Conservation (phyloP, 2,797 vertebrate species). For the Muscicapa comitata region DNA sequence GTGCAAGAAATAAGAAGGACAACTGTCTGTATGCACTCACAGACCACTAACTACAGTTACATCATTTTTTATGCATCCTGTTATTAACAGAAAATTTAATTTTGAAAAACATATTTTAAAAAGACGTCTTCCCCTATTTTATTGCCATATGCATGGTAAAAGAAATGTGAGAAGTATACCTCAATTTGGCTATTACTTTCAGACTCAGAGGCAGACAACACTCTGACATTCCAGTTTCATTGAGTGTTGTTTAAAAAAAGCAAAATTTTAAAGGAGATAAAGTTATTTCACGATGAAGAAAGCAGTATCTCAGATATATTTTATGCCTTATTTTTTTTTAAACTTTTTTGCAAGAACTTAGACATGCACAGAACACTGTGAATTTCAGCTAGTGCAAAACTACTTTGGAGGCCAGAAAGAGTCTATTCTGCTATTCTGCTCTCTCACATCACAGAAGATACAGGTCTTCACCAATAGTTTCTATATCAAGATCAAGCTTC, state of each 20-base stretch:
- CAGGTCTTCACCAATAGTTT: not conserved
- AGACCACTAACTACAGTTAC: not conserved
- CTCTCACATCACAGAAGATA: not conserved
- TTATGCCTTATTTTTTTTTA: not conserved
- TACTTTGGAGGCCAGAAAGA: not conserved
- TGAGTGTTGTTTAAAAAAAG: not conserved
- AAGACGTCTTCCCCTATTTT: fast-evolving
- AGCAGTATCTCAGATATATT: not conserved
- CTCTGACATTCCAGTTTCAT: not conserved
- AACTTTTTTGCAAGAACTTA: not conserved
- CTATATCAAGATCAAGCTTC: not conserved
- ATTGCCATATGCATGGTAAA: not conserved
- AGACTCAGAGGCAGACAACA: not conserved
- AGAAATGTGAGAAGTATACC: not conserved
- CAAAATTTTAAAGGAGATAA: not conserved
- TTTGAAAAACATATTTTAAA: not conserved
- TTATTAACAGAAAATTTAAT: not conserved
- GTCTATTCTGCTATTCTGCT: not conserved
- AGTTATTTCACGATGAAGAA: not conserved
- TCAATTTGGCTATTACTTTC: not conserved
- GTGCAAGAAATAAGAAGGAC: not conserved
- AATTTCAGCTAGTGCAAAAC: not conserved
- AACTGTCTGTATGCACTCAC: not conserved
- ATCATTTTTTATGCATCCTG: not conserved
- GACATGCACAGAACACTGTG: not conserved